Base-by-base conservation (phyloP, 1,140 invertebrate genomes). In the Drosophila pachea region DNA sequence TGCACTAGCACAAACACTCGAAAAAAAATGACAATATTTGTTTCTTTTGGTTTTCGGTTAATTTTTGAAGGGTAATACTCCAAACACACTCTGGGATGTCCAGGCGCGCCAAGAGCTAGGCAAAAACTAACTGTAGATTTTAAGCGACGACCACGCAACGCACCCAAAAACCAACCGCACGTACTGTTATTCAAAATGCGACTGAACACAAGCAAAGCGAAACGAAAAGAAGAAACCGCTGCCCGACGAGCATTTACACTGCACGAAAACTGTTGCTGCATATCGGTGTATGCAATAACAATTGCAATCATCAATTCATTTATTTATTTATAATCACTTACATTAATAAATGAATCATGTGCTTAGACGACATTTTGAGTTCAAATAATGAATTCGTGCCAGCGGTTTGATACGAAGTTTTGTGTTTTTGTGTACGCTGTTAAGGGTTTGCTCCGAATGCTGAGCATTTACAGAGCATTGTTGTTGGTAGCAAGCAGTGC, bases 71-170 rank as follows among this genome's bases (percentile, higher is more conserved):
- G 61, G 60, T 45, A 56, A 45, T 36, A 69, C 42, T 78, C 55
- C 32, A 68, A 68, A 68, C 65, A 50, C 50, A 55, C 35, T 55
- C 54, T 40, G 31, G 47, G 65, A 62, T 73, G 52, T 74, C 72
- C 72, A 72, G 63, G 78, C 74, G 78, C 65, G 61, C 54, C 61
- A 64, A 63, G 45, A 56, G 68, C 47, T 49, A 68, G 55, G 68
- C 72, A 32, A 62, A 45, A 72, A 84, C 81, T 79, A 79, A 86
- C 76, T 68, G 78, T 84, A 76, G 70, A 65, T 76, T 62, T 50
- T 45, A 65, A 58, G 59, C 55, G 61, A 56, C 71, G 49, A 11
- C 36, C 29, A 64, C 55, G 49, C 16, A 36, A 31, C 43, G 14
- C 52, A 36, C 64, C 9, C 54, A 14, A 35, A 42, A 42, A 42